Conservation (phyloP, 2,113 vertebrate species). For the Mustela nigripes region DNA sequence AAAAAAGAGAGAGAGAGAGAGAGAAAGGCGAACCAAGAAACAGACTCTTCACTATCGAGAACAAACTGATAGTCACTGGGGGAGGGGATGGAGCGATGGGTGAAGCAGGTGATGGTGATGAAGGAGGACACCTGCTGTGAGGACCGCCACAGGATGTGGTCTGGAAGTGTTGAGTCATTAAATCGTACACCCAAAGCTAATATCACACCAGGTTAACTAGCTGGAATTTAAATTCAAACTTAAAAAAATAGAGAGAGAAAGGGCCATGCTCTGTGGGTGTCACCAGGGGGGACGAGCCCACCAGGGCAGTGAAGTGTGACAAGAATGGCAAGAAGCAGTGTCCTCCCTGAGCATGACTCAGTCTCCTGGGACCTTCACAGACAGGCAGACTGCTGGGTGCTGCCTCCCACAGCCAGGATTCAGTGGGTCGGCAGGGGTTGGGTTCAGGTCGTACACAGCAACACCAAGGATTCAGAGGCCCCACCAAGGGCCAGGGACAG, state of each 20-base stretch:
- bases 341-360: background rate
- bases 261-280: background rate
- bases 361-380: background rate
- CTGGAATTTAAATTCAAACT: background rate
- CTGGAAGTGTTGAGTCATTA: background rate
- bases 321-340: background rate
- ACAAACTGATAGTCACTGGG: background rate
- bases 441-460: background rate
- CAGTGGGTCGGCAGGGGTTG: background rate
- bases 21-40: no score
- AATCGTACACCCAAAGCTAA: background rate
- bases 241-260: background rate
- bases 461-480: background rate
- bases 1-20: no score
- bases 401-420: background rate
- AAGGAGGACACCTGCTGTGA: background rate
- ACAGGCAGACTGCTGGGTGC: background rate
- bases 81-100: background rate
- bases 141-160: background rate
- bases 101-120: background rate
- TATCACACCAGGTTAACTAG: background rate
- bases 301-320: background rate
- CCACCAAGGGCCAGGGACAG: background rate
- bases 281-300: rapidly evolving
- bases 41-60: background rate